A percentile compares a stretch with the other conserved stretches of the same genome.
Evolutionary conservation across 2,113 vertebrate species (phyloP).

Genomic region (mouse (Mus musculus)): DNA sequence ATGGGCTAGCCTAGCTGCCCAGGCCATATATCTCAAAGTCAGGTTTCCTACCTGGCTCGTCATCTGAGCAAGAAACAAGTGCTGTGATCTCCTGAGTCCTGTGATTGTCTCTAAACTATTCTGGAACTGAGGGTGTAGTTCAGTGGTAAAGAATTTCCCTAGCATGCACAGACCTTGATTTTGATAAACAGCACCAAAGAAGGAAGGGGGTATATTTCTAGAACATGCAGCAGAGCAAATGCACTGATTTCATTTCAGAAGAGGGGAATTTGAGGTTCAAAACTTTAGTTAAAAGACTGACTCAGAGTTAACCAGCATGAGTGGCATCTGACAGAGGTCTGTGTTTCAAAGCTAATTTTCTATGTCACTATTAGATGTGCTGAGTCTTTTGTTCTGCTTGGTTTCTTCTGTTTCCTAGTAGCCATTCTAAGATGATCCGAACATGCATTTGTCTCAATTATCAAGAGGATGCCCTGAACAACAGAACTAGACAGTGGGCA

Average conservation of each 20-base stretch:
- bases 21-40: neutral
- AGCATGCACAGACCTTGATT: neutral
- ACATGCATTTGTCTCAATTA: neutral
- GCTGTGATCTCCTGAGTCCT: constrained; percentile 17
- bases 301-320: neutral
- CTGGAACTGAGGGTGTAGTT: neutral
- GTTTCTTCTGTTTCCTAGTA: neutral
- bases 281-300: constrained; percentile 10
- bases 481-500: neutral
- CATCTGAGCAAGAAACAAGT: constrained; percentile 16
- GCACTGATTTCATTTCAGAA: constrained; percentile 2
- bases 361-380: neutral
- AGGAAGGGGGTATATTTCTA: neutral
- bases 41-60: neutral
- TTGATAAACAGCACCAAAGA: neutral
- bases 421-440: constrained; percentile 4
- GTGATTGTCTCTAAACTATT: constrained; percentile 31
- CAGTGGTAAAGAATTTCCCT: neutral
- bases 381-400: constrained; percentile 19
- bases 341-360: constrained; percentile 31
- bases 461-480: constrained; percentile 2
- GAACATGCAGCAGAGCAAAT: constrained; percentile 19
- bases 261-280: neutral
- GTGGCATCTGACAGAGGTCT: neutral
- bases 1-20: neutral